Conservation (phyloP, 2,797 vertebrate species). For the Hydrolagus colliei region DNA sequence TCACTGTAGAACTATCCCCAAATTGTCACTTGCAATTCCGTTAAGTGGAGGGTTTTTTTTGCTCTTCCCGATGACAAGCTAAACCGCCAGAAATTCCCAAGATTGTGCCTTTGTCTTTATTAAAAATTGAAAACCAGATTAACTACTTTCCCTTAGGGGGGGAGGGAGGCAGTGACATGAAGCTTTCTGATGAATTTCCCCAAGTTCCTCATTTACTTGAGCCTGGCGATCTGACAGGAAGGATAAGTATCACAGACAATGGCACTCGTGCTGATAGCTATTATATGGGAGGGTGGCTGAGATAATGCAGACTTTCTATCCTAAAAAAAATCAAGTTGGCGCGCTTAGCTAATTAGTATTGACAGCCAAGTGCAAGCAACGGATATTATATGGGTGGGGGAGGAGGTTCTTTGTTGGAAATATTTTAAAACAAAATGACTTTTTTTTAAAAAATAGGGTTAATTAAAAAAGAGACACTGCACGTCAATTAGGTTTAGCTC, state of each 20-base stretch:
- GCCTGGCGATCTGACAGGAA: background rate
- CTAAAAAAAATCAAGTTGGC: background rate
- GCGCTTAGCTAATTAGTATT: background rate
- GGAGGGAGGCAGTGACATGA: background rate
- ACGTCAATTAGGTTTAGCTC: too few species aligned
- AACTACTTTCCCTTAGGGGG: too few species aligned
- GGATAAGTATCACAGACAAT: background rate
- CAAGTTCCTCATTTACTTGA: background rate
- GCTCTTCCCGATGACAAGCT: background rate
- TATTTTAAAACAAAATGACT: background rate
- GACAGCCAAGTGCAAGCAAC: background rate
- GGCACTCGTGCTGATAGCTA: background rate
- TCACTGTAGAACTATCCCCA: background rate
- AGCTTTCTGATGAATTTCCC: background rate
- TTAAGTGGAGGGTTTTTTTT: background rate
- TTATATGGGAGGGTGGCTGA: background rate
- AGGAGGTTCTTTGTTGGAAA: background rate
- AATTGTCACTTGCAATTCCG: background rate
- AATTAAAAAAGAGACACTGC: background rate
- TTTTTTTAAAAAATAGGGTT: background rate
- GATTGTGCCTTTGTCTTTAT: background rate
- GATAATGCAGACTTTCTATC: background rate
- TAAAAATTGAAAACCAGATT: background rate
- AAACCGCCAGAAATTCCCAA: conserved; percentile 2
- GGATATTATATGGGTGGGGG: too few species aligned